Base-by-base conservation (phyloP, 2,888 invertebrate species). In the Acrobasis repandana region DNA sequence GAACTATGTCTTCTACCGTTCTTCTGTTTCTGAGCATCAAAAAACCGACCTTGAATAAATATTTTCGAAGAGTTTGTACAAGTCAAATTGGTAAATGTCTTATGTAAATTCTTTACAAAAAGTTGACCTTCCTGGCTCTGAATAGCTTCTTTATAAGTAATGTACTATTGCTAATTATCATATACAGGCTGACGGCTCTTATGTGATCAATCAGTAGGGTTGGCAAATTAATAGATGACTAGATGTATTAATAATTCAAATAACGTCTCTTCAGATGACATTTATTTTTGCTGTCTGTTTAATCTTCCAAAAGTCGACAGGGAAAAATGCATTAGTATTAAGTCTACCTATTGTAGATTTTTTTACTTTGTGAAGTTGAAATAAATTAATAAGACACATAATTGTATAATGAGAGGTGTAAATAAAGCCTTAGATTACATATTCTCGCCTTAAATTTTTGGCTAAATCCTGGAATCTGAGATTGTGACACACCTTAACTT, bases 191-290 rank as follows among this genome's bases (percentile, higher is more conserved):
- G 36, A 50, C 28, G 54, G 61, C 57, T 63, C 63, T 71, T 69
- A 72, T 67, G 64, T 68, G 65, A 62, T 68, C 61, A 70, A 63
- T 61, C 61, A 48, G 65, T 62, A 58, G 60, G n/a, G 59, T 62
- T 63, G 63, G 63, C 57, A 63, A 60, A 51, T 56, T 56, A 63
- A 61, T 9, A 11, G 33, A 16, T 43, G 36, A 36, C 2, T n/a
- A 43, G 9, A 43, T 43, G n/a, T 5, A 6, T 28, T 28, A 28
- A 28, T n/a, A n/a, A n/a, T n/a, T n/a, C n/a, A n/a, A n/a, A n/a
- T n/a, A n/a, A n/a, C n/a, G n/a, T n/a, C n/a, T n/a, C n/a, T n/a
- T n/a, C n/a, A n/a, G n/a, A n/a, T n/a, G n/a, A n/a, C n/a, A n/a
- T n/a, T n/a, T n/a, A n/a, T n/a, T n/a, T n/a, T n/a, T n/a, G n/a